Conservation (phyloP, 1,140 invertebrate genomes). For the Ruditapes philippinarum region DNA sequence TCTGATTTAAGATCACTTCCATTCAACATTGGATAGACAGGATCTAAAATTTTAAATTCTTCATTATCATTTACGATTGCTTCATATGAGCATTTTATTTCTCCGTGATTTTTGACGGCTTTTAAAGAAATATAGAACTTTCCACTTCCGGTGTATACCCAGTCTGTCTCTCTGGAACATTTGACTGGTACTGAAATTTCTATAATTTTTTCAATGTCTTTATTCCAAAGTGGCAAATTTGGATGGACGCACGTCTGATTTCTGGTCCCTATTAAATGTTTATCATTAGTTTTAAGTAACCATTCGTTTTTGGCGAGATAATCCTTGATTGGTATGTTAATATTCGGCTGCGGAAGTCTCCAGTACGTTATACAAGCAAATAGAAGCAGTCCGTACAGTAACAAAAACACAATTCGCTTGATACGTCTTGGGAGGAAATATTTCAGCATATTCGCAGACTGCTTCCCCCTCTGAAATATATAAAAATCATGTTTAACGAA, state of each 20-base stretch:
- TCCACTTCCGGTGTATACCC: slow-evolving; percentile 81
- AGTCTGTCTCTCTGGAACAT: slow-evolving; percentile 88
- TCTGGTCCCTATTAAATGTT: background rate
- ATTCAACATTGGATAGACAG: slow-evolving; percentile 73
- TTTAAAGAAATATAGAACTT: slow-evolving; percentile 72
- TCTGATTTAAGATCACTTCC: slow-evolving; percentile 75
- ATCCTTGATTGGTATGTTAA: background rate
- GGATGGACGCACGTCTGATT: slow-evolving; percentile 89
- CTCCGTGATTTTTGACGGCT: slow-evolving; percentile 73
- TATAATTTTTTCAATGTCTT: slow-evolving; percentile 91
- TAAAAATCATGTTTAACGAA: no score
- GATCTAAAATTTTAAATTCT: slow-evolving; percentile 55
- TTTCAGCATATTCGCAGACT: no score
- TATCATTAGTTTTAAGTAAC: background rate
- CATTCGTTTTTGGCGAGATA: background rate
- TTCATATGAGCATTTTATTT: slow-evolving; percentile 79
- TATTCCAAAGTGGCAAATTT: slow-evolving; percentile 89
- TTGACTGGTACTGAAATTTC: slow-evolving; percentile 88
- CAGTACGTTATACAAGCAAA: no score
- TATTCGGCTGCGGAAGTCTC: no score
- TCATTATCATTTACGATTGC: slow-evolving; percentile 74
- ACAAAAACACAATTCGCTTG: no score
- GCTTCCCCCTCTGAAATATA: no score
- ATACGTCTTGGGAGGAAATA: no score
- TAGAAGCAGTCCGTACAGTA: no score